phyloP scores from a whole-genome alignment of 1,140 invertebrate species.

The Sycophaga agraensis region DNA sequence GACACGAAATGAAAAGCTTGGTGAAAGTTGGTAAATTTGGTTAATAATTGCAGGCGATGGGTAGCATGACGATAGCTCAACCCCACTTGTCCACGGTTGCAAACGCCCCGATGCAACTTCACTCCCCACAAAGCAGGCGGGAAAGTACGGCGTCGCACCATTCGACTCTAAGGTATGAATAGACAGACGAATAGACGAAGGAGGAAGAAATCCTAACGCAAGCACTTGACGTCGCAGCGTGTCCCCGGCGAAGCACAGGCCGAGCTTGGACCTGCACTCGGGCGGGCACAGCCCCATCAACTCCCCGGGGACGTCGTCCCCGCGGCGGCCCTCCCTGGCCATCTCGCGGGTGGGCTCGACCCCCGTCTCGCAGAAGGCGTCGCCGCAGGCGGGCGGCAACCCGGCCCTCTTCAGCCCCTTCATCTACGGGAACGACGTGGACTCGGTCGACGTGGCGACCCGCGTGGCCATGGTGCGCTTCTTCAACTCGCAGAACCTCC shows the following conservation, averaged over 20 bases:
- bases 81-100: conserved; percentile 36
- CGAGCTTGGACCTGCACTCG: conserved; percentile 39
- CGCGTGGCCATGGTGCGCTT: conserved; percentile 98
- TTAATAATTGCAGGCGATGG: conserved; percentile 60
- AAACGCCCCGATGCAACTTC: conserved; percentile 38
- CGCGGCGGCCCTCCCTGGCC: conserved; percentile 47
- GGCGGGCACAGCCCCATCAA: conserved; percentile 35
- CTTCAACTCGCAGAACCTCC: conserved; percentile 95
- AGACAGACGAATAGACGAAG: not conserved
- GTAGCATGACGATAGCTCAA: conserved; percentile 62
- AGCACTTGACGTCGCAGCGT: conserved; percentile 31
- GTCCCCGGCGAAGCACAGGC: conserved; percentile 45
- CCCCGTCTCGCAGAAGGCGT: conserved; percentile 25
- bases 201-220: not conserved
- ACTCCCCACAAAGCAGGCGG: conserved; percentile 57
- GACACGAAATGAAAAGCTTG: not conserved
- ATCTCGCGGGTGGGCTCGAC: conserved; percentile 33
- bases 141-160: conserved; percentile 64
- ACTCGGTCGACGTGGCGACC: conserved; percentile 98
- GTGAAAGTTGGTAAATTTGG: not conserved
- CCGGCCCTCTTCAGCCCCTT: conserved; percentile 72
- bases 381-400: not conserved
- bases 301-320: conserved; percentile 45
- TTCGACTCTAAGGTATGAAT: conserved; percentile 52
- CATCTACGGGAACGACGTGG: conserved; percentile 94